Percentiles rank a stretch among this genome's conserved stretches.
These are phyloP conservation scores for Sesia apiformis DNA, from an alignment of 2,888 invertebrate species.

Conservation along the genomic window DNA sequence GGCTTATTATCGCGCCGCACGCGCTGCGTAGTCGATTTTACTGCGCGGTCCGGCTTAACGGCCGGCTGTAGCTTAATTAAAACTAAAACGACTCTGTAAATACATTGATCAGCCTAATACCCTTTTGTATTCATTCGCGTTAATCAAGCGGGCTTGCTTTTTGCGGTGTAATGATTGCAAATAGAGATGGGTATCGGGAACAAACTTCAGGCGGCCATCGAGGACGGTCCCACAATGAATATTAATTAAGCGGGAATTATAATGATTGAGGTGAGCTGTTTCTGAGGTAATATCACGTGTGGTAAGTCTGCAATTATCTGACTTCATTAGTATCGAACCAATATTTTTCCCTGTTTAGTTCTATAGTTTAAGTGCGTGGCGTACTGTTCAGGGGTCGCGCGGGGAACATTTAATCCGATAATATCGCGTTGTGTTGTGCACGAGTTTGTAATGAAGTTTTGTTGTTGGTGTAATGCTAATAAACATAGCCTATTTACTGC, in stretches of 20 bases:
- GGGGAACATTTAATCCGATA: conserved; percentile 36
- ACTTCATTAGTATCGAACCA: conserved; percentile 42
- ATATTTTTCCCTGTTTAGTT: conserved; percentile 32
- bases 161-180: conserved; percentile 29
- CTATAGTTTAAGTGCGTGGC: conserved; percentile 19
- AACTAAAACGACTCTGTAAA: conserved; percentile 60
- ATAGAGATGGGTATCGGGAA: conserved; percentile 12
- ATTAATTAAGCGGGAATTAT: conserved; percentile 50
- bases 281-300: conserved; percentile 44
- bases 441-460: conserved; percentile 32
- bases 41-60: conserved; percentile 50
- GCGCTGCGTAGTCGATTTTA: conserved; percentile 45
- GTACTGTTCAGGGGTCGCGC: conserved; percentile 24
- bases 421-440: conserved; percentile 29
- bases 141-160: conserved; percentile 33
- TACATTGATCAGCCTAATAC: conserved; percentile 46
- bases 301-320: conserved; percentile 51
- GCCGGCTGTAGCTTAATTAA: conserved; percentile 57
- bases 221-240: conserved; percentile 34
- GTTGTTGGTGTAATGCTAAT: conserved; percentile 22
- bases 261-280: conserved; percentile 46
- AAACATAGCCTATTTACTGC: background rate
- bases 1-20: conserved; percentile 53
- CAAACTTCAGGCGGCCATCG: conserved; percentile 22
- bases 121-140: conserved; percentile 29